Conservation (phyloP, 2,113 vertebrate genomes). For the Cercopithecus mona region DNA sequence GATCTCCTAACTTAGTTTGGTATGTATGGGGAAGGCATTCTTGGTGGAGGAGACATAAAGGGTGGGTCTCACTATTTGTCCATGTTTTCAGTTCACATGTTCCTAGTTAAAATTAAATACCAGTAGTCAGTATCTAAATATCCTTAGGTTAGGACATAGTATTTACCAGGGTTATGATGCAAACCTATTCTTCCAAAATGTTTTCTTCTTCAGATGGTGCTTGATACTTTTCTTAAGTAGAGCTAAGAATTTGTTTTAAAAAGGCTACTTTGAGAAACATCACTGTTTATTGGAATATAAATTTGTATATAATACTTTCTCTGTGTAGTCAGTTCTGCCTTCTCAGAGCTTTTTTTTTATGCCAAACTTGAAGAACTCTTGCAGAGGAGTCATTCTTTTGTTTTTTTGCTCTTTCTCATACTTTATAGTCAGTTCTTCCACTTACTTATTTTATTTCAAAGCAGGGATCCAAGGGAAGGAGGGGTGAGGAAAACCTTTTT, state of each 20-base stretch:
- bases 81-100: not conserved
- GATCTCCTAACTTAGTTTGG: not conserved
- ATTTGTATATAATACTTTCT: not conserved
- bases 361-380: not conserved
- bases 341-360: not conserved
- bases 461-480: not conserved
- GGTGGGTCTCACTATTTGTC: not conserved
- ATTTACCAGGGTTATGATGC: not conserved
- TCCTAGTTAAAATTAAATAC: conserved; percentile 4
- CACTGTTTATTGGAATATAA: not conserved
- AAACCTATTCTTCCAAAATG: not conserved
- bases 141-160: not conserved
- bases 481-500: not conserved
- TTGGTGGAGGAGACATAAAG: not conserved
- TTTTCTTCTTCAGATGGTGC: not conserved
- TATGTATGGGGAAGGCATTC: not conserved
- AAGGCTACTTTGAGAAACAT: not conserved
- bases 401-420: not conserved
- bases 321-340: not conserved
- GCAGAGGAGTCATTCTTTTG: not conserved
- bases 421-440: not conserved
- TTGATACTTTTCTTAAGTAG: not conserved
- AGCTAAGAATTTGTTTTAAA: conserved; percentile 23
- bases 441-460: conserved; percentile 13
- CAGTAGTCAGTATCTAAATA: not conserved